Base-by-base conservation (phyloP, 2,797 vertebrate genomes). In the Ciconia nigra region DNA sequence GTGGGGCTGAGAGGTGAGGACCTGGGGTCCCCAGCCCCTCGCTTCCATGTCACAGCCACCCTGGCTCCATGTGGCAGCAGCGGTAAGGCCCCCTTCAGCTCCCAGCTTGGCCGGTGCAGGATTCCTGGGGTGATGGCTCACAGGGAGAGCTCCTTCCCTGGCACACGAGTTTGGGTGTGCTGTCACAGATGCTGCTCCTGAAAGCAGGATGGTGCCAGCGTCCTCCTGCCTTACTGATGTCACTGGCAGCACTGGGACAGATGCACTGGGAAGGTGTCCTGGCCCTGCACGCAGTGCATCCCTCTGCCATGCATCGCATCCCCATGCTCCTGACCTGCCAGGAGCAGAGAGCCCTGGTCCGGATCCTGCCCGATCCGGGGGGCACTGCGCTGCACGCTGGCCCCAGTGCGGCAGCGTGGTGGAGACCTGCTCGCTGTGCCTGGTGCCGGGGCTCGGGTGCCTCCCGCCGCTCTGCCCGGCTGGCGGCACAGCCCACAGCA, bases 261-360 rank as follows among this genome's bases (percentile, higher is more conserved):
- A 66, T 73, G 35, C 2, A 0, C 26, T 37, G 22, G 46, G 33
- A 71, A 49, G 28, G 15, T 54, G 17, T 51, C 52, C 17, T 51
- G 59, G 77, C 26, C 26, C 1, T 2, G 8, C 3, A 5, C 7
- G 2, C 0, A 0, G n/a, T 52, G 49, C 33, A 41, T 51, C 25
- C 62, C n/a, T 54, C 47, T 82, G 74, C n/a, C 37, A 41, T 54
- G 33, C 29, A 35, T 35, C 7, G 16, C 15, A 77, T 33, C 42
- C 35, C 51, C 5, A 1, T 69, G 26, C 25, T 79, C 29, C 62
- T 33, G 24, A 63, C 49, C 44, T 18, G 12, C 21, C 15, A 25
- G 35, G 15, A 89, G 16, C 49, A 66, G 35, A 51, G 84, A 83
- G 14, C 26, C 26, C 14, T 51, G 15, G 31, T 37, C 44, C 2